Conservation (phyloP, 1,140 invertebrate genomes). For the Yoshiicerus persimilis region DNA sequence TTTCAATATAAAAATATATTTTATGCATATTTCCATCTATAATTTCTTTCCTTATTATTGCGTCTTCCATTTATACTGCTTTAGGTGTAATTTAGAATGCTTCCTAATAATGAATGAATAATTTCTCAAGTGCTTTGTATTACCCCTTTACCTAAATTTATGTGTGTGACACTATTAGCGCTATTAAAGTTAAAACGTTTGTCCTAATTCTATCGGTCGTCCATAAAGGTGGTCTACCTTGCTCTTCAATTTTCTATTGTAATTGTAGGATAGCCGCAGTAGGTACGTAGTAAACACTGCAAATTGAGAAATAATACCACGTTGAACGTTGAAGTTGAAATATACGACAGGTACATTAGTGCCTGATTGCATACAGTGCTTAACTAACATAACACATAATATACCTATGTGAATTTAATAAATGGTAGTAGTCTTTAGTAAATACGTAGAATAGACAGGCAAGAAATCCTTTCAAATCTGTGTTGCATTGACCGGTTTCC, state of each 20-base stretch:
- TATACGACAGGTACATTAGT: neutral
- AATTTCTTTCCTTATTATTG: too few species aligned
- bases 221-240: neutral
- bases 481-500: constrained; percentile 12
- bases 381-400: neutral
- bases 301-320: neutral
- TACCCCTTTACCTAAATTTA: neutral
- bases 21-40: too few species aligned
- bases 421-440: neutral
- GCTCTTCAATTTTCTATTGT: neutral
- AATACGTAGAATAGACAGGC: neutral
- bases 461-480: neutral
- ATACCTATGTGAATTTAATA: neutral
- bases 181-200: neutral
- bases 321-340: neutral
- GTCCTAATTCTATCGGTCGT: neutral
- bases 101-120: neutral
- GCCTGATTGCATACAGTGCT: neutral
- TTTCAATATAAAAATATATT: too few species aligned
- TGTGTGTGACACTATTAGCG: neutral
- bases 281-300: neutral
- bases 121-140: neutral
- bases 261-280: neutral
- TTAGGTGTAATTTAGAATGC: too few species aligned
- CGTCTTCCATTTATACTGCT: too few species aligned